Evolutionary conservation across 2,113 vertebrate genomes (phyloP).

Genomic region (Cebus imitator): DNA sequence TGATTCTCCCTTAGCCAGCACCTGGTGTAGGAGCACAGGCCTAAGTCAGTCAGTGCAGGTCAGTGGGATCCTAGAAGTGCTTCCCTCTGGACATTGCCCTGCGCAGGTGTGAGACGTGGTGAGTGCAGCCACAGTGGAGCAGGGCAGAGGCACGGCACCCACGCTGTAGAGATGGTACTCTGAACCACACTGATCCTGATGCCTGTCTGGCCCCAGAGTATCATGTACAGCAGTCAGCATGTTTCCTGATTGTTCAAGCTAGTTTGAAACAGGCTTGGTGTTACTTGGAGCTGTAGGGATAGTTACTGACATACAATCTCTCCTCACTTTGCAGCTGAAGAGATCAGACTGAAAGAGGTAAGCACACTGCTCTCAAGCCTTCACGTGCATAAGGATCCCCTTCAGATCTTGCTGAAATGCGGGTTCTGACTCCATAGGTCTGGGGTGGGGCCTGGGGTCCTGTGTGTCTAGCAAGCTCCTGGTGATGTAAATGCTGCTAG

Average conservation of each 20-base stretch:
- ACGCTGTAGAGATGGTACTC: neutral
- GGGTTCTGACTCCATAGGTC: neutral
- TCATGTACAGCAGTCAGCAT: neutral
- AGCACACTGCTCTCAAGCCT: neutral
- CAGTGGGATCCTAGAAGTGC: neutral
- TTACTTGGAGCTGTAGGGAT: neutral
- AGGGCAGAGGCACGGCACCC: neutral
- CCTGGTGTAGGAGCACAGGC: neutral
- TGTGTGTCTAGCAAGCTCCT: neutral
- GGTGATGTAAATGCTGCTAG: neutral
- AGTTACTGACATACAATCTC: neutral
- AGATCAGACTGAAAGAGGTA: neutral
- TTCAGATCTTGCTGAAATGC: neutral
- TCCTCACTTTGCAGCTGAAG: neutral
- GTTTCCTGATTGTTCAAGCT: neutral
- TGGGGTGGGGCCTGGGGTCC: neutral
- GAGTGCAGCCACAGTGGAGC: neutral
- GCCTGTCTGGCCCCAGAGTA: neutral
- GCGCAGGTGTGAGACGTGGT: neutral
- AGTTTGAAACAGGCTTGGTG: neutral
- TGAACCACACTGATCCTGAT: neutral
- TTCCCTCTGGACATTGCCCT: neutral
- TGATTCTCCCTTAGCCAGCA: neutral
- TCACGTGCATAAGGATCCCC: neutral
- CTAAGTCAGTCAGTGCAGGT: neutral